Percentiles rank a stretch among this genome's conserved stretches.
Conservation (phyloP, 1,140 invertebrate genomes). For the Papilio machaon region DNA sequence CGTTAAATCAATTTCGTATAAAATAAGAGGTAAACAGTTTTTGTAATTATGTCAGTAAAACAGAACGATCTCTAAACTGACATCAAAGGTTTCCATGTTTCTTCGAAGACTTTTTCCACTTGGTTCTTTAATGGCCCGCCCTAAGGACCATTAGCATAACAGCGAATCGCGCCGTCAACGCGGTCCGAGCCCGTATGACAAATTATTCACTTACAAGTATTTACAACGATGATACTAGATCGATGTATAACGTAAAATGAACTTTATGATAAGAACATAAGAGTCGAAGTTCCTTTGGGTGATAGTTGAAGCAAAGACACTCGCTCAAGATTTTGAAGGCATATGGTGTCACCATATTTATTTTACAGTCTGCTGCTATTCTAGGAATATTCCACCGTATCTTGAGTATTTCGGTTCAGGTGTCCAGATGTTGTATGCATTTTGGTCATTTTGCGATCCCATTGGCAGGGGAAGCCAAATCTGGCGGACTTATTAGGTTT, state of each 20-base stretch:
- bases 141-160: constrained; percentile 68
- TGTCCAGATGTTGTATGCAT: constrained; percentile 70
- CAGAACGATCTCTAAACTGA: constrained; percentile 22
- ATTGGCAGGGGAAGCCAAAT: constrained; percentile 43
- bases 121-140: constrained; percentile 40
- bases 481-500: constrained; percentile 55
- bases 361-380: constrained; percentile 81
- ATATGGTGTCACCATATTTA: constrained; percentile 72
- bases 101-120: constrained; percentile 49
- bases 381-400: constrained; percentile 77
- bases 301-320: neutral
- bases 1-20: neutral
- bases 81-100: constrained; percentile 47
- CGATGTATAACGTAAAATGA: constrained; percentile 36
- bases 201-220: constrained; percentile 70
- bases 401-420: constrained; percentile 72
- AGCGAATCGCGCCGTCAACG: constrained; percentile 69
- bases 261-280: constrained; percentile 33
- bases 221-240: constrained; percentile 40
- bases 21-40: neutral
- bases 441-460: constrained; percentile 29
- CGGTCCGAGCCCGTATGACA: constrained; percentile 68
- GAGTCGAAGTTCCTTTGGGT: constrained; percentile 42
- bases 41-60: constrained; percentile 1
- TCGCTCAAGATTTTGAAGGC: constrained; percentile 65